Conservation (phyloP, 2,888 invertebrate species). For the Mythimna vitellina region DNA sequence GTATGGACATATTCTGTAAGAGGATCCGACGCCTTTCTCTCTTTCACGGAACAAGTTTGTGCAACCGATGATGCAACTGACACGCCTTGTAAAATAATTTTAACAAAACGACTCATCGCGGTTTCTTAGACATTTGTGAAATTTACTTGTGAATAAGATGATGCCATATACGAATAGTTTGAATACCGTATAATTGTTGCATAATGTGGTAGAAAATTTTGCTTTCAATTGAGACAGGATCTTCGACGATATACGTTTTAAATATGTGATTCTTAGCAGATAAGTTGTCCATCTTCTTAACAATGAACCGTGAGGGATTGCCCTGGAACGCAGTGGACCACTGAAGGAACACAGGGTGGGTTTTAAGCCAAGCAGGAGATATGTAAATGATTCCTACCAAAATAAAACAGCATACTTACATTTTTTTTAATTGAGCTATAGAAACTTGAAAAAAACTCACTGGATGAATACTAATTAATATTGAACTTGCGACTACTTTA, state of each 20-base stretch:
- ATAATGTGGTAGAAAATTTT: constrained; percentile 8
- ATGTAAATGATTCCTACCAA: too few species aligned
- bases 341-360: too few species aligned
- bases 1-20: constrained; percentile 41
- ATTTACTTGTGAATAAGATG: constrained; percentile 25
- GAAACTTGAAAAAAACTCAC: too few species aligned
- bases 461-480: too few species aligned
- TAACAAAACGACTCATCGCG: constrained; percentile 35
- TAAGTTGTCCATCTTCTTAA: too few species aligned
- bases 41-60: constrained; percentile 32
- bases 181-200: constrained; percentile 11
- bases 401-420: too few species aligned
- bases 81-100: constrained; percentile 51
- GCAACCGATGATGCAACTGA: constrained; percentile 49
- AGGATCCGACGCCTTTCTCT: constrained; percentile 56
- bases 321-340: too few species aligned
- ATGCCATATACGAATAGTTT: not conserved
- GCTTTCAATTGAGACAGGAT: too few species aligned
- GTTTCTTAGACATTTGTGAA: constrained; percentile 34
- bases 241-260: not conserved
- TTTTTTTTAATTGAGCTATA: too few species aligned
- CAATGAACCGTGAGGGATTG: too few species aligned
- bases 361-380: too few species aligned
- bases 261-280: not conserved
- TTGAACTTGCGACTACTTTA: too few species aligned